These are phyloP conservation scores for Herpailurus yagouaroundi DNA, from an alignment of 2,113 vertebrate species.

Conservation along the genomic window DNA sequence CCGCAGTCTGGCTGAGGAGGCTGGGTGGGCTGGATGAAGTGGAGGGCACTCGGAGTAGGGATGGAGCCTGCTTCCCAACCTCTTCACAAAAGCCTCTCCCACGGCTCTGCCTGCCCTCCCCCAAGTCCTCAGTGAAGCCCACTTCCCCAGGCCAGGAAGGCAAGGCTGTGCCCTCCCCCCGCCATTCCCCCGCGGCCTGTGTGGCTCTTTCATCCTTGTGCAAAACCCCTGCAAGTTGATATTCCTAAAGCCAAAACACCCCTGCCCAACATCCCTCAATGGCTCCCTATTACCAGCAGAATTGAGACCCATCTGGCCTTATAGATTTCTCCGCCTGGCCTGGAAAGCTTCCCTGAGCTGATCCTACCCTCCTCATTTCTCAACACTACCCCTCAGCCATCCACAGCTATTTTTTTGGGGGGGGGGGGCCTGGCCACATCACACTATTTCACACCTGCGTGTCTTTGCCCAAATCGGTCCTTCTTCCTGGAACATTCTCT, in stretches of 20 bases:
- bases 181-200: background rate
- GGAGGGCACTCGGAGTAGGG: fast-evolving
- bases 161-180: background rate
- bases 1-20: background rate
- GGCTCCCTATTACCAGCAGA: background rate
- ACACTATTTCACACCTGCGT: background rate
- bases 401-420: background rate
- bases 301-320: background rate
- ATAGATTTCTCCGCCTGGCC: background rate
- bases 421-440: background rate
- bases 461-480: background rate
- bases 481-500: background rate
- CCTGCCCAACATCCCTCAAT: background rate
- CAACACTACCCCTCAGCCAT: background rate
- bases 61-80: background rate
- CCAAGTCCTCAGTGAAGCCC: background rate
- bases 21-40: background rate
- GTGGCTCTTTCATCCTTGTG: background rate
- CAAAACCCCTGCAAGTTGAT: background rate
- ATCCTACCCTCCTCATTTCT: background rate
- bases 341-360: background rate
- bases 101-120: background rate
- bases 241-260: background rate
- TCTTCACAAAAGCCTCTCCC: background rate
- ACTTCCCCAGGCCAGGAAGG: background rate